Evolutionary conservation across 2,113 vertebrate species (phyloP).

Genomic region (Gopherus flavomarginatus): DNA sequence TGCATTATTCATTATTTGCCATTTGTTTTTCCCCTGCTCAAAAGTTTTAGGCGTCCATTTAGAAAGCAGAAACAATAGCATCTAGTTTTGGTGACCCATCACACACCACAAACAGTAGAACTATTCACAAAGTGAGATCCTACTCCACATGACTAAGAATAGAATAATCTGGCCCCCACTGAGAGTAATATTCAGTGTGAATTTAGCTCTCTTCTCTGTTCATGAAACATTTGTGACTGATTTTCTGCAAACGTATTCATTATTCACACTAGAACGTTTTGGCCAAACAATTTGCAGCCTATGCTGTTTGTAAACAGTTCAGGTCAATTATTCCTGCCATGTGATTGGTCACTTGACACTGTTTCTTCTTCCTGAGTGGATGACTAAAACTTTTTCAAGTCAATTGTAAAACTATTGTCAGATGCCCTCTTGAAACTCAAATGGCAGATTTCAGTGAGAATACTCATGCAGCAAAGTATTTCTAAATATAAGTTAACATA

Average conservation of each 20-base stretch:
- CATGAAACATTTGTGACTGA: background rate
- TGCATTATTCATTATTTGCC: background rate
- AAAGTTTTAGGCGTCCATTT: background rate
- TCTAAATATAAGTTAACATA: background rate
- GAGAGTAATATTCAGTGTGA: background rate
- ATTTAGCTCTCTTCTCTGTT: background rate
- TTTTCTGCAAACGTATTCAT: background rate
- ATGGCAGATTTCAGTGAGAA: background rate
- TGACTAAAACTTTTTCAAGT: background rate
- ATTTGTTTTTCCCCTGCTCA: background rate
- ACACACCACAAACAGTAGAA: background rate
- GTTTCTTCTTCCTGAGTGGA: background rate
- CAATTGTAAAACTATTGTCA: background rate
- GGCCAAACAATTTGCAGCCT: background rate
- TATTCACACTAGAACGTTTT: background rate
- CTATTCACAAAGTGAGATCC: background rate
- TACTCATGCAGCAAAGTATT: background rate
- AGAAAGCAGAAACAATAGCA: background rate
- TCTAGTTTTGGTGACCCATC: background rate
- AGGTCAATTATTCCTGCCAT: background rate
- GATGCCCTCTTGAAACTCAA: background rate
- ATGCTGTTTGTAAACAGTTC: background rate
- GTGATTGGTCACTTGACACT: background rate
- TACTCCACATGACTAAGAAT: background rate
- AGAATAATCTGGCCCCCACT: background rate